Evolutionary conservation across 2,113 vertebrate genomes (phyloP).

Genomic region (Microtus pennsylvanicus): DNA sequence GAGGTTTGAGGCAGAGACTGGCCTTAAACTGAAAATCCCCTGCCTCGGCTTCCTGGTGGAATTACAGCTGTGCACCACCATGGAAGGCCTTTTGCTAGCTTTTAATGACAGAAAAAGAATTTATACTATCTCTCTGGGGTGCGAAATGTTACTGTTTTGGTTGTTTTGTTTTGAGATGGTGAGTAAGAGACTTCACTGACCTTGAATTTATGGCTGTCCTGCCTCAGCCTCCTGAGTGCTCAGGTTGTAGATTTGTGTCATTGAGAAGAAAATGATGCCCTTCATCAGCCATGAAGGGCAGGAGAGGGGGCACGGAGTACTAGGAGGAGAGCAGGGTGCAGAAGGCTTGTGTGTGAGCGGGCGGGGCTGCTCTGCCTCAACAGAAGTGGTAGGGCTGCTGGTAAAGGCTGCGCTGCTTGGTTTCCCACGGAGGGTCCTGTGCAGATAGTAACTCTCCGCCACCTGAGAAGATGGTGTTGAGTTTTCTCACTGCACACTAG

Average conservation of each 20-base stretch:
- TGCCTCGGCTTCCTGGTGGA: not conserved
- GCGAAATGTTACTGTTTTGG: not conserved
- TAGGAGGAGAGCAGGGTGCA: not conserved
- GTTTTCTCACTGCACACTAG: not conserved
- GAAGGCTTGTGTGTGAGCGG: not conserved
- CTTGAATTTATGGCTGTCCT: not conserved
- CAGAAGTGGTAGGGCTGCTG: not conserved
- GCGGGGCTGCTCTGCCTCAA: not conserved
- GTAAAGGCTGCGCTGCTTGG: not conserved
- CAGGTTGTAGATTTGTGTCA: not conserved
- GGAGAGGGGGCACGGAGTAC: not conserved
- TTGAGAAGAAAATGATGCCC: conserved; percentile 14
- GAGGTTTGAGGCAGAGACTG: not conserved
- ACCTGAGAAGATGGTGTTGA: not conserved
- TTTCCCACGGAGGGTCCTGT: not conserved
- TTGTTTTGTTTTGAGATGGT: not conserved
- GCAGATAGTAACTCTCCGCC: not conserved
- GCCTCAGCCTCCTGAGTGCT: not conserved
- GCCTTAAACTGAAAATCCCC: not conserved
- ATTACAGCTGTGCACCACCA: not conserved
- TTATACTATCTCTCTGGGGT: not conserved
- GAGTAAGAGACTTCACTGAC: no score
- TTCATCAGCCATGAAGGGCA: not conserved
- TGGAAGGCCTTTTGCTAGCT: not conserved
- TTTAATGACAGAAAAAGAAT: not conserved